A percentile compares a stretch with the other conserved stretches of the same genome.
phyloP scores from a whole-genome alignment of 2,888 invertebrate species.

The Orthosia gothica region DNA sequence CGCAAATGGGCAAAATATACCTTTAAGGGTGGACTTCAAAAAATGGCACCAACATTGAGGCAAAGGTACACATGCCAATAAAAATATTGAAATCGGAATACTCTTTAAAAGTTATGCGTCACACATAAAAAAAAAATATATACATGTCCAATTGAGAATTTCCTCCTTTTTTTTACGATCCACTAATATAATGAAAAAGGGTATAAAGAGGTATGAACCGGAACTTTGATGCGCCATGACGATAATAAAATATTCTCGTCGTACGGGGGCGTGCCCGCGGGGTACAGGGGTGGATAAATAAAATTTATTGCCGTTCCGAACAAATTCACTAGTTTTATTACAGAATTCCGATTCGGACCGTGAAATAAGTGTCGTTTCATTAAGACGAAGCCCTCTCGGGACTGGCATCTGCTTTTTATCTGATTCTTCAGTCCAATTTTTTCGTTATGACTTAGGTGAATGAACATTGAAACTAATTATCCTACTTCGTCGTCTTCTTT shows the following conservation, averaged over 20 bases:
- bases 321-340: slow-evolving; percentile 76
- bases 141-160: too few species aligned
- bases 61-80: too few species aligned
- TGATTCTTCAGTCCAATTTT: slow-evolving; percentile 6
- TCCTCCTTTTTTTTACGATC: not conserved
- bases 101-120: too few species aligned
- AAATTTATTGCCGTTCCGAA: slow-evolving; percentile 72
- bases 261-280: slow-evolving; percentile 22
- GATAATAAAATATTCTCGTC: slow-evolving; percentile 65
- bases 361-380: slow-evolving; percentile 68
- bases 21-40: too few species aligned
- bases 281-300: slow-evolving; percentile 64
- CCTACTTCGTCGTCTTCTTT: not conserved
- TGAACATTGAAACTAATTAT: not conserved
- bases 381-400: slow-evolving; percentile 60
- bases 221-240: slow-evolving; percentile 59
- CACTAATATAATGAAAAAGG: slow-evolving; percentile 48
- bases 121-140: too few species aligned
- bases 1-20: too few species aligned
- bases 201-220: slow-evolving; percentile 56
- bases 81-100: too few species aligned
- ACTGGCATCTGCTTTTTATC: slow-evolving; percentile 41
- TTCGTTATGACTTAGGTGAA: slow-evolving; percentile 23
- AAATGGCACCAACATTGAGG: too few species aligned
- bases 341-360: slow-evolving; percentile 68